Percentiles rank a stretch among this genome's conserved stretches.
Conservation (phyloP, 2,888 invertebrate genomes). For the Anthrax anthrax region DNA sequence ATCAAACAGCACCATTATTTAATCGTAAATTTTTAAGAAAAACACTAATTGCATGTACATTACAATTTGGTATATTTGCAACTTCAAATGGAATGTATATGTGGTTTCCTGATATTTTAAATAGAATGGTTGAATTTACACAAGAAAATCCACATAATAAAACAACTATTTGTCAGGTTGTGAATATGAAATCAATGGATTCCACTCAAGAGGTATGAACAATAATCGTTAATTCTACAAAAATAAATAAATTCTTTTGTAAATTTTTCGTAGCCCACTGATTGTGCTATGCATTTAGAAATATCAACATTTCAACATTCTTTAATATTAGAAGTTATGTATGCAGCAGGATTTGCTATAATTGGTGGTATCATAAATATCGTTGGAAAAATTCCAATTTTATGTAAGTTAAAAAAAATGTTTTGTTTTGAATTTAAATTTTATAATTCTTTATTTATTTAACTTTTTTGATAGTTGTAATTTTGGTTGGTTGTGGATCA, state of each 20-base stretch:
- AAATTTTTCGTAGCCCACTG: slow-evolving; percentile 7
- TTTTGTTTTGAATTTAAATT: neutral
- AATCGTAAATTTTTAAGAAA: slow-evolving; percentile 20
- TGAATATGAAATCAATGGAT: slow-evolving; percentile 7
- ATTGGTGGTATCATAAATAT: slow-evolving; percentile 22
- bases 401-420: slow-evolving; percentile 17
- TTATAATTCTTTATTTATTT: neutral
- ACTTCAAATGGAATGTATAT: slow-evolving; percentile 28
- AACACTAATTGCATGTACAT: slow-evolving; percentile 22
- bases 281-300: slow-evolving; percentile 18
- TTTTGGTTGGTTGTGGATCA: slow-evolving; percentile 18
- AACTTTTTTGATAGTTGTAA: slow-evolving; percentile 15
- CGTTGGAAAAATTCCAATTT: slow-evolving; percentile 20
- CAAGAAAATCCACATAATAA: slow-evolving; percentile 18
- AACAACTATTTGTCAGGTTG: slow-evolving; percentile 23
- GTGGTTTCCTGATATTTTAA: slow-evolving; percentile 29
- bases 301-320: slow-evolving; percentile 23
- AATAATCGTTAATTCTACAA: too few species aligned
- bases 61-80: slow-evolving; percentile 26
- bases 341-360: slow-evolving; percentile 22
- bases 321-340: slow-evolving; percentile 20
- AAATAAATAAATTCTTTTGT: neutral
- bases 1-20: slow-evolving; percentile 28
- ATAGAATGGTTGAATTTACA: slow-evolving; percentile 22
- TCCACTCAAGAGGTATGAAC: neutral